Percentiles rank a stretch among this genome's conserved stretches.
phyloP scores from a whole-genome alignment of 2,797 vertebrate genomes.

The Anisognathus igniventris region DNA sequence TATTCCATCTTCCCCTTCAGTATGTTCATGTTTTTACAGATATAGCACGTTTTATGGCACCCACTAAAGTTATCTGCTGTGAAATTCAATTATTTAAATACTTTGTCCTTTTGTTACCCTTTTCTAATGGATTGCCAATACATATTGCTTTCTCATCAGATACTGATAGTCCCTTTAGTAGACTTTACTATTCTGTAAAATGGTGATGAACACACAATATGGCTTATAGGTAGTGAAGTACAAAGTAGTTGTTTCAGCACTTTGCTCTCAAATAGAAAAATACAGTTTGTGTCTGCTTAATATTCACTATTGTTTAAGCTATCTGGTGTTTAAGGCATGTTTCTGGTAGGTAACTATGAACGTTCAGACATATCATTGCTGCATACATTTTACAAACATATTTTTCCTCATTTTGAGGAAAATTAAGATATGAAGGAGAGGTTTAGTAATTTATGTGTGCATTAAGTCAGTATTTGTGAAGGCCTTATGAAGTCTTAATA shows the following conservation, averaged over 20 bases:
- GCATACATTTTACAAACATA: neutral
- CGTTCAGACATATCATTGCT: neutral
- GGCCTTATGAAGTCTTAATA: neutral
- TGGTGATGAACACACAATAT: slow-evolving; percentile 22
- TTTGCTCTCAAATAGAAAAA: neutral
- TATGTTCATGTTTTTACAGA: slow-evolving; percentile 43
- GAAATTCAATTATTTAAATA: slow-evolving; percentile 50
- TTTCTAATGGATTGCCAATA: slow-evolving; percentile 58
- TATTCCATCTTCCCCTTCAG: slow-evolving; percentile 22
- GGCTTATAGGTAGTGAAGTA: neutral
- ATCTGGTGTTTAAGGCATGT: neutral
- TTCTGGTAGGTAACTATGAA: neutral
- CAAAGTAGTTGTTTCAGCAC: slow-evolving; percentile 49
- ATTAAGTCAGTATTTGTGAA: neutral
- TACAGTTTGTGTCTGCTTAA: neutral
- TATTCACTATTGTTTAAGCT: neutral
- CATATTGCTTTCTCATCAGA: slow-evolving; percentile 61
- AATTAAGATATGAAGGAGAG: neutral
- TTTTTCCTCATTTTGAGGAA: neutral
- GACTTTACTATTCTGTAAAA: slow-evolving; percentile 17
- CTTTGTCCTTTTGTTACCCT: slow-evolving; percentile 62
- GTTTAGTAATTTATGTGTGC: neutral
- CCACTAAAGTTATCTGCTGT: slow-evolving; percentile 47
- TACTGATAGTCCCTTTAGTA: slow-evolving; percentile 51
- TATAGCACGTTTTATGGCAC: slow-evolving; percentile 48